Percentiles rank a stretch among this genome's conserved stretches.
These are phyloP conservation scores for Sphinx pinastri DNA, from an alignment of 2,888 invertebrate species.

Conservation along the genomic window DNA sequence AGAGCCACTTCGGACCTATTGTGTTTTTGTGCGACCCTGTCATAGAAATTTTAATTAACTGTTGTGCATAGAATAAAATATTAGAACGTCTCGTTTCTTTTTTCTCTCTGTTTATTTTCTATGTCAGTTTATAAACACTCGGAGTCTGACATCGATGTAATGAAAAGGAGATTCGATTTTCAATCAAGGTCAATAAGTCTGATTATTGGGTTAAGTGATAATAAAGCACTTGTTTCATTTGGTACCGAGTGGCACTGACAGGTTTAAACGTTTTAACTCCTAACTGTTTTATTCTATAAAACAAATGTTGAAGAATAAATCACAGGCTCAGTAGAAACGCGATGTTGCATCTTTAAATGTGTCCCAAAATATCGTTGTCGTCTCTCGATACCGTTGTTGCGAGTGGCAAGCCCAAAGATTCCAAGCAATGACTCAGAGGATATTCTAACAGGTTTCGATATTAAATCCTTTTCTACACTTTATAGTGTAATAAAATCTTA, in stretches of 20 bases:
- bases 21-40: constrained; percentile 49
- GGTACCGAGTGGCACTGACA: neutral
- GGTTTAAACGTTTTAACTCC: neutral
- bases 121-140: constrained; percentile 44
- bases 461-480: constrained; percentile 17
- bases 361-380: constrained; percentile 50
- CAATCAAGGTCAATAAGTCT: constrained; percentile 49
- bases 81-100: constrained; percentile 43
- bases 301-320: neutral
- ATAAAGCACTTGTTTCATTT: constrained; percentile 35
- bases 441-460: constrained; percentile 13
- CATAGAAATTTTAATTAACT: constrained; percentile 62
- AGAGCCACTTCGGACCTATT: constrained; percentile 49
- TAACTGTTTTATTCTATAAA: constrained; percentile 12
- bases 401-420: constrained; percentile 39
- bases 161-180: constrained; percentile 48
- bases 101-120: constrained; percentile 40
- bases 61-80: constrained; percentile 51
- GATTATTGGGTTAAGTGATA: constrained; percentile 47
- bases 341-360: constrained; percentile 46
- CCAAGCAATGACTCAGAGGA: constrained; percentile 41
- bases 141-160: constrained; percentile 49
- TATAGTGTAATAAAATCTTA: neutral
- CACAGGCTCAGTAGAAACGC: neutral
- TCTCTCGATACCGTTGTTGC: constrained; percentile 61